Conservation (phyloP, 1,140 invertebrate species). For the Aporrectodea caliginosa region DNA sequence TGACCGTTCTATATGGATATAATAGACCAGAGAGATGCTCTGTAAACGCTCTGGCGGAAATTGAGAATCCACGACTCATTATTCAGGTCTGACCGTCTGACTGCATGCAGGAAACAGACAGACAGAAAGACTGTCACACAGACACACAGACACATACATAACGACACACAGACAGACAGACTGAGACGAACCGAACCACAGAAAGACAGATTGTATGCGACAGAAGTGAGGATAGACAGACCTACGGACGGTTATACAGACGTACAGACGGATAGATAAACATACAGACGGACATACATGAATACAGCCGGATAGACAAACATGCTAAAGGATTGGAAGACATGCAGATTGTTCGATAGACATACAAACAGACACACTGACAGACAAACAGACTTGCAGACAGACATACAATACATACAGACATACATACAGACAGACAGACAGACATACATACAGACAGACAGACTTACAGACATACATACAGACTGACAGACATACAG, state of each 20-base stretch:
- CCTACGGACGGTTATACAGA: background rate
- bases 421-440: background rate
- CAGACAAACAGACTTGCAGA: background rate
- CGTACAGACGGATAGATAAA: background rate
- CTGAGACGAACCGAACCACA: background rate
- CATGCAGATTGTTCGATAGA: background rate
- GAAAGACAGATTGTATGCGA: too few species aligned
- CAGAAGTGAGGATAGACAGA: too few species aligned
- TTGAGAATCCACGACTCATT: too few species aligned
- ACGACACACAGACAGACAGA: background rate
- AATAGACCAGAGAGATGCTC: too few species aligned
- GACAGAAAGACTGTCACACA: background rate
- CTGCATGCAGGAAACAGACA: too few species aligned
- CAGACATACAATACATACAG: background rate
- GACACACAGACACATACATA: background rate
- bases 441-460: background rate
- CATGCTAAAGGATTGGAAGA: background rate
- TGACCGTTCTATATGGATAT: too few species aligned
- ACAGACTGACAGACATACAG: too few species aligned
- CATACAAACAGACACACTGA: background rate
- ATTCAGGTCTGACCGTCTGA: too few species aligned
- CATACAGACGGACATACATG: background rate
- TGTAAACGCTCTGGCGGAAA: too few species aligned
- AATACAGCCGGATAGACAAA: background rate
- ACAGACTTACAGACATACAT: too few species aligned